Conservation (phyloP, 2,113 vertebrate species). For the Seriola aureovittata region DNA sequence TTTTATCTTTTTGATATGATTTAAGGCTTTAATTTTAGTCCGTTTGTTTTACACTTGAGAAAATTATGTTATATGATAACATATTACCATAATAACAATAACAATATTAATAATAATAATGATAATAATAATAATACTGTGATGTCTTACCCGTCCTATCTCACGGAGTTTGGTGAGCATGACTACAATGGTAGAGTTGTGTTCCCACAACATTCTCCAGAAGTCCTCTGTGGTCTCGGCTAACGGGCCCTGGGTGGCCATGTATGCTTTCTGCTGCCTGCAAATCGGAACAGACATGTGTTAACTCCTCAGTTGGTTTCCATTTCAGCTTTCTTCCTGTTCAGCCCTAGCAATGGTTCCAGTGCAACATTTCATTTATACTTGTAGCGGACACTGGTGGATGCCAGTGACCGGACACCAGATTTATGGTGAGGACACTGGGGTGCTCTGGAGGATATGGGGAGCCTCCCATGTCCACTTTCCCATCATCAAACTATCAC, state of each 20-base stretch:
- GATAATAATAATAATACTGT: not conserved
- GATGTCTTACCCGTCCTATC: constrained; percentile 91
- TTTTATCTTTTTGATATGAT: not conserved
- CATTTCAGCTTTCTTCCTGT: not conserved
- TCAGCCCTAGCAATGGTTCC: not conserved
- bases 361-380: not conserved
- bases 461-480: too few relatives aligned
- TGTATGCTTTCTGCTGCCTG: constrained; percentile 98
- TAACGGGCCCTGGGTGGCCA: constrained; percentile 95
- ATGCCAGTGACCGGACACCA: too few relatives aligned
- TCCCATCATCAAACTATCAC: too few relatives aligned
- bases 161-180: constrained; percentile 97
- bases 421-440: too few relatives aligned
- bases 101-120: too few relatives aligned
- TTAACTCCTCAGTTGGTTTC: constrained; percentile 31
- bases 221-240: constrained; percentile 97
- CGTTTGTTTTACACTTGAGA: not conserved
- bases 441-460: too few relatives aligned
- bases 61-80: too few relatives aligned
- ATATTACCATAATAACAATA: too few relatives aligned
- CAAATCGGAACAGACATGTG: constrained; percentile 38
- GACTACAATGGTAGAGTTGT: constrained; percentile 98
- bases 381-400: too few relatives aligned
- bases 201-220: constrained; percentile 99
- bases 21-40: not conserved